Evolutionary conservation across 1,140 invertebrate genomes (phyloP), one percentile per base, ranked within the genome.

Genomic region (Panulirus ornatus): DNA sequence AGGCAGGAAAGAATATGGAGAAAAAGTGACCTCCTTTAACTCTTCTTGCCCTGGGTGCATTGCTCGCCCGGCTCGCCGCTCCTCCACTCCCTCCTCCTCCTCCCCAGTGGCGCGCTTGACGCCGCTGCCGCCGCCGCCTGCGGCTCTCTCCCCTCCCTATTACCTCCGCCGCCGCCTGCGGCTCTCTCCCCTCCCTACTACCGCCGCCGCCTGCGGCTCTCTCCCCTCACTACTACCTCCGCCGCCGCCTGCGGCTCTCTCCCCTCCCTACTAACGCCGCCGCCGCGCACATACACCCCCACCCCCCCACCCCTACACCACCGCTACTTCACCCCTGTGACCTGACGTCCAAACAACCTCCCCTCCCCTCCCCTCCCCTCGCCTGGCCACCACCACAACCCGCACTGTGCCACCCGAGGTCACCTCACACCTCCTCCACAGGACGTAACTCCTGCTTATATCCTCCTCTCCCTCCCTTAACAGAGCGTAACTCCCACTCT

Each of bases 11-110:
- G 66, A 73, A 36, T 42, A 44, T 11, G 63, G 42, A 6, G 36
- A 70, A 84, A 51, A 84, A 47, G 63, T 58, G 34, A 54, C 78
- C 78, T 30, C 47, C 16, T 81, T 81, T 54, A 9, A 44, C 30
- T 79, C 44, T 81, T 81, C 78, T 81, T 81, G 44, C 51, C 78
- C 22, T 0, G 78, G 78, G 78, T 81, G 47, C 78, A 81, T 54
- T 81, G 78, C 38, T 47, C 47, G n/a, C 78, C 51, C 44, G 38
- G n/a, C 76, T 47, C 78, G 30, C 44, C 76, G n/a, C 76, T 47
- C 44, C 44, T 34, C 44, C 47, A 27, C 76, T 47, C 40, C n/a
- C 76, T 79, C 76, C 27, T 30, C 27, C 40, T 75, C 34, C 40
- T 36, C 40, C 71, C 34, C 71, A 22, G 6, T 75, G 27, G 27